phyloP scores from a whole-genome alignment of 2,797 vertebrate species.

The Gallinago nigripennis region DNA sequence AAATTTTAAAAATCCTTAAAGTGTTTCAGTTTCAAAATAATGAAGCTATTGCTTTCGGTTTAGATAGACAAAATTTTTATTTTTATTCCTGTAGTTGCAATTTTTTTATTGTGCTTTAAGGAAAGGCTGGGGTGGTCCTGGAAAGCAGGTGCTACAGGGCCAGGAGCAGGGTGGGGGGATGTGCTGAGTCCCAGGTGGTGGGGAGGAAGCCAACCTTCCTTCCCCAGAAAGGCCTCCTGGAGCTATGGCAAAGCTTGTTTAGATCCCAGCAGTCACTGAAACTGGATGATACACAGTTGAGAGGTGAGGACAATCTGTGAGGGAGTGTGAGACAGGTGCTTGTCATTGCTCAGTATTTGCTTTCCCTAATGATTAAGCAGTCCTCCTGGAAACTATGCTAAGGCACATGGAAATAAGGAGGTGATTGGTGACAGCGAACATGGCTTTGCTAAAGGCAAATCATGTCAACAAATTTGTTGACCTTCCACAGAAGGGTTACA shows the following conservation, averaged over 20 bases:
- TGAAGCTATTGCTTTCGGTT: not conserved
- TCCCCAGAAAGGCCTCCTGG: not conserved
- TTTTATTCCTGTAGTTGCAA: not conserved
- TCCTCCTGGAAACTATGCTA: not conserved
- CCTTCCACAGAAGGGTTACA: not conserved
- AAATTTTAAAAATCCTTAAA: not conserved
- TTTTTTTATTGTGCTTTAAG: not conserved
- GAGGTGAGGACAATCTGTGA: not conserved
- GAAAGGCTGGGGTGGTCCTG: not conserved
- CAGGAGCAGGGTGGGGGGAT: not conserved
- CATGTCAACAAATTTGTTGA: not conserved
- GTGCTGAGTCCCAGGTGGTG: not conserved
- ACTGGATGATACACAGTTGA: accelerated
- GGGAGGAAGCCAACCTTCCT: not conserved
- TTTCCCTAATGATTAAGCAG: not conserved
- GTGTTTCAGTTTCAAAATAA: not conserved
- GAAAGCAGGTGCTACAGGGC: not conserved
- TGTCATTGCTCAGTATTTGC: not conserved
- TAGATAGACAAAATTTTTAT: not conserved
- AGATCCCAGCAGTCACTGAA: not conserved
- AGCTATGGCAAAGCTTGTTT: not conserved
- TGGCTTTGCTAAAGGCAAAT: not conserved
- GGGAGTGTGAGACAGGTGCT: not conserved
- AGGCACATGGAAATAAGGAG: not conserved
- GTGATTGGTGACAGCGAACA: not conserved